These are phyloP conservation scores for Noctua comes DNA, from an alignment of 2,888 invertebrate species.

Conservation along the genomic window DNA sequence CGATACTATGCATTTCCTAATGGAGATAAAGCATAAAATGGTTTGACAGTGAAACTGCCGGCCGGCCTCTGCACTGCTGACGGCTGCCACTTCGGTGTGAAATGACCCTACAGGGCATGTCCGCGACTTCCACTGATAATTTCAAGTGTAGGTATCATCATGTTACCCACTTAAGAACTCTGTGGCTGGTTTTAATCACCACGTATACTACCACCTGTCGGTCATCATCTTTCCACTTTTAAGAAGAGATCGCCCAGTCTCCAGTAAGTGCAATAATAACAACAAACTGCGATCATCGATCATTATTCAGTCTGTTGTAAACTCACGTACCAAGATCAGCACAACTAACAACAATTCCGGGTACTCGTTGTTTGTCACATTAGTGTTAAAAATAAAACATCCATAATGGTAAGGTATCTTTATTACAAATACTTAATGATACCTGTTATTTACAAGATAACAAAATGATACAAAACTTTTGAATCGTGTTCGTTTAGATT, in stretches of 20 bases:
- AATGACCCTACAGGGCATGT: not conserved
- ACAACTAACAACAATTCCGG: not conserved
- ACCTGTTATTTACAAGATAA: constrained; percentile 83
- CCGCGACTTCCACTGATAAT: not conserved
- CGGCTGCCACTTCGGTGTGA: too few species aligned
- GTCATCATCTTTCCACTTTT: not conserved
- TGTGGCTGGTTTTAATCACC: not conserved
- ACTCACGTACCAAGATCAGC: not conserved
- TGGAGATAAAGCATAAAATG: too few species aligned
- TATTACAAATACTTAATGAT: constrained; percentile 85
- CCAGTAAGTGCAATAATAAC: not conserved
- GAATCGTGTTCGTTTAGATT: constrained; percentile 61
- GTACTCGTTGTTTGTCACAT: not conserved
- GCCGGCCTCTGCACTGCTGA: too few species aligned
- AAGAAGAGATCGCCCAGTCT: not conserved
- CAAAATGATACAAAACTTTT: constrained; percentile 78
- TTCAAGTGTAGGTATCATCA: not conserved
- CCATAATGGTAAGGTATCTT: constrained; percentile 82
- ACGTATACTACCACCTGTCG: not conserved
- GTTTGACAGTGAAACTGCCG: too few species aligned
- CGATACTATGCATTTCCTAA: too few species aligned
- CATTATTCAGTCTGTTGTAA: not conserved
- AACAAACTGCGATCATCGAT: not conserved
- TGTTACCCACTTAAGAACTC: not conserved
- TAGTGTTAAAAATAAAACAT: constrained; percentile 73